Evolutionary conservation across 2,888 invertebrate genomes (phyloP), one percentile per base, ranked within the genome.

Genomic region (Luperina testacea): DNA sequence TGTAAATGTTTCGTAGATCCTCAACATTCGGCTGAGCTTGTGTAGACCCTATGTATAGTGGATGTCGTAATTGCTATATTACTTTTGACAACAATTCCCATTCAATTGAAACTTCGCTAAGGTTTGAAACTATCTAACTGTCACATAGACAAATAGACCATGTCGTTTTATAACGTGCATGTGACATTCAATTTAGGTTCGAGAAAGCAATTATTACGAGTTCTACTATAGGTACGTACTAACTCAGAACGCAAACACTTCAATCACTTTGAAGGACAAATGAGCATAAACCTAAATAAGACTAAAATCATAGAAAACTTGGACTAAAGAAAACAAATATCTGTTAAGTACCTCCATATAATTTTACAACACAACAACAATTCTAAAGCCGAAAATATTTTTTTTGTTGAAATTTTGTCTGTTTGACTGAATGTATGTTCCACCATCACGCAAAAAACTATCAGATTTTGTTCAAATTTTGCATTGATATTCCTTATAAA

Each of bases 251-350:
- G 59, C 69, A 53, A 83, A 38, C n/a, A 65, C 15, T 53, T 20
- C 38, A 80, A 45, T 61, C n/a, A 73, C 27, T n/a, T 48, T 70
- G 38, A 65, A 72, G 64, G 24, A 67, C 38, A 81, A 69, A 64
- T 32, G 45, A 67, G 32, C 38, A 38, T 53, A 71, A 63, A 8
- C 20, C 38, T 67, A 38, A 65, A 61, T 59, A 59, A 27, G 27
- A 57, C 57, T 57, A 7, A 63, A 57, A 27, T 63, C 48, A 64
- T 63, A 32, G 27, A 63, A 72, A 63, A 63, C 65, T 32, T 65
- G 51, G 24, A 27, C 24, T 6, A 15, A 48, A 84, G 71, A 45
- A 48, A 57, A 51, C 53, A 48, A 45, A 48, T 13, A 48, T 13
- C 13, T 13, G 38, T 32, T 32, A 32, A 32, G 32, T 0, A 32